Conservation (phyloP, 2,888 invertebrate genomes). For the Arctia plantaginis region DNA sequence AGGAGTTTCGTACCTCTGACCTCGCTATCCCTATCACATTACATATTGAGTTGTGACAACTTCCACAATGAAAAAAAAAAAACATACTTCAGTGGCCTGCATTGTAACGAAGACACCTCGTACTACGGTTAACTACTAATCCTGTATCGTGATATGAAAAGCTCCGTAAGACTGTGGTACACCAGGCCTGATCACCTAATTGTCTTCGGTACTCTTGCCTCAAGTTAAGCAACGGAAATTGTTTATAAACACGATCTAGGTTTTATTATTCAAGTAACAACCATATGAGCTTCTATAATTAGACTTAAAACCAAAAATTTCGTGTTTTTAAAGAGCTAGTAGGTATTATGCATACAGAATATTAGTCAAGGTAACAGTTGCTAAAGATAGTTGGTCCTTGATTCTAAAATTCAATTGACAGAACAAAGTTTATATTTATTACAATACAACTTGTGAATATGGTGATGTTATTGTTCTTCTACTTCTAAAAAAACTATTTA, state of each 20-base stretch:
- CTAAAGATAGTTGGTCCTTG: neutral
- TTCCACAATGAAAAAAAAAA: neutral
- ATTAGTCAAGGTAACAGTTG: neutral
- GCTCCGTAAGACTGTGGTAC: neutral
- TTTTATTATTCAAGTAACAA: too few relatives aligned
- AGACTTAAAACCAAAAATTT: too few relatives aligned
- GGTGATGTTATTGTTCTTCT: neutral
- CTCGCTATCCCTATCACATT: neutral
- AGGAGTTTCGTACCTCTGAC: neutral
- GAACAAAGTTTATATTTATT: neutral
- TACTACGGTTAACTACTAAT: neutral
- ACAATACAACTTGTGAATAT: neutral
- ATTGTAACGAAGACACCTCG: neutral
- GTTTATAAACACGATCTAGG: too few relatives aligned
- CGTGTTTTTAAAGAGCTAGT: neutral
- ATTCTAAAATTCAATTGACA: neutral
- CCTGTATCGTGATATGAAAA: neutral
- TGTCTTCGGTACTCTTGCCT: too few relatives aligned
- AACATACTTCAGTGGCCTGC: neutral
- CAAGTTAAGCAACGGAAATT: too few relatives aligned
- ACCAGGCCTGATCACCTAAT: neutral
- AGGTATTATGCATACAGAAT: neutral
- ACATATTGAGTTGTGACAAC: neutral
- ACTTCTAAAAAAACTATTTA: neutral
- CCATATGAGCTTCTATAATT: too few relatives aligned